These are phyloP conservation scores for Chrysina gloriosa DNA, from an alignment of 2,888 invertebrate genomes.

Conservation along the genomic window DNA sequence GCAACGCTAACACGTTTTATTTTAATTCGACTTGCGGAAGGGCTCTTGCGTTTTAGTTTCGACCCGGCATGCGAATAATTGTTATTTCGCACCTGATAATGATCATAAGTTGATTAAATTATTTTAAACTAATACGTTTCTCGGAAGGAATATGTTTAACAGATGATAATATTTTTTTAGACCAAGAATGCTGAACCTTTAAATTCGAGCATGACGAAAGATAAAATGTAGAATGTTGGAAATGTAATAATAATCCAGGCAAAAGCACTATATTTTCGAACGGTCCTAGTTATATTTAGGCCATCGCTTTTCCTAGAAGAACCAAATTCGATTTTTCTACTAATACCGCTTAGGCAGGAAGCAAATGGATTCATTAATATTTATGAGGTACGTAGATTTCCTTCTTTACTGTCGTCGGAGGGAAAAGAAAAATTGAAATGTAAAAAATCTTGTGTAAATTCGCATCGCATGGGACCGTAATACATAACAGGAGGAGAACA, in stretches of 20 bases:
- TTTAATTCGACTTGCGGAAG: constrained; percentile 53
- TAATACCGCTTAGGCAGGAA: no score
- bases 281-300: no score
- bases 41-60: neutral
- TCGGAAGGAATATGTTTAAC: neutral
- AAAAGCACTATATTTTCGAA: no score
- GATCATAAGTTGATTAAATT: constrained; percentile 43
- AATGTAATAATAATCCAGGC: neutral
- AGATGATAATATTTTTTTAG: neutral
- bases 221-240: no score
- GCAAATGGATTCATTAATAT: no score
- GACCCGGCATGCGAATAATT: constrained; percentile 46
- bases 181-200: neutral
- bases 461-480: no score
- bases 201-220: neutral
- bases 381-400: no score
- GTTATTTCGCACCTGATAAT: constrained; percentile 51
- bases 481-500: constrained; percentile 24
- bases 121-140: constrained; percentile 44
- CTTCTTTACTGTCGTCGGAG: no score
- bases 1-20: constrained; percentile 52
- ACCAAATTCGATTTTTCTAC: no score
- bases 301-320: no score
- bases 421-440: no score
- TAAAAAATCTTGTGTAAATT: no score